phyloP scores from a whole-genome alignment of 2,113 vertebrate genomes.

The Ceratotherium simum region DNA sequence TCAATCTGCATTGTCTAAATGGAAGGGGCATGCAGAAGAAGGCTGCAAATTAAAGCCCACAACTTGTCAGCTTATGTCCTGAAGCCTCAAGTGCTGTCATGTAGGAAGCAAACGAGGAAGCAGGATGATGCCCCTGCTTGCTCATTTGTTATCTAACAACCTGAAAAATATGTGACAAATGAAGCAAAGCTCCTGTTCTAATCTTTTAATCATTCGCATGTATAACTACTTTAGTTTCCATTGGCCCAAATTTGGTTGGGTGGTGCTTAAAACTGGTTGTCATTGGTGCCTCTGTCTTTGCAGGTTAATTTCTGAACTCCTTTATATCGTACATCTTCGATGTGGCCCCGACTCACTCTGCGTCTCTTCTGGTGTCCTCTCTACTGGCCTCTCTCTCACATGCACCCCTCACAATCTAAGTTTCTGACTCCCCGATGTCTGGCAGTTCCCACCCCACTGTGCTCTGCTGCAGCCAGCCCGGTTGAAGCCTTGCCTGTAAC shows the following conservation, averaged over 20 bases:
- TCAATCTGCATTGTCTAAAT: not conserved
- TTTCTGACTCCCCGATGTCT: not conserved
- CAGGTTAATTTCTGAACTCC: not conserved
- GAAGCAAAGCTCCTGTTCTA: not conserved
- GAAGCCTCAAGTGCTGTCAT: not conserved
- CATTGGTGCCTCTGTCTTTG: not conserved
- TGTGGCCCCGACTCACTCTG: not conserved
- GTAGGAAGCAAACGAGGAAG: not conserved
- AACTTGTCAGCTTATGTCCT: not conserved
- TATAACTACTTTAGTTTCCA: not conserved
- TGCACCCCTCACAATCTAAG: not conserved
- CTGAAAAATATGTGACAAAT: not conserved
- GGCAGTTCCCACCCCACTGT: rapidly evolving
- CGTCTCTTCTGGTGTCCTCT: not conserved
- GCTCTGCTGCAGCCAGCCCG: not conserved
- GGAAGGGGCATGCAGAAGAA: not conserved
- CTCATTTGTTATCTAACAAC: not conserved
- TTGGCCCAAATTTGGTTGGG: not conserved
- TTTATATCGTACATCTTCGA: not conserved
- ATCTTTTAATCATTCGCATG: not conserved
- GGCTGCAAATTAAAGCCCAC: not conserved
- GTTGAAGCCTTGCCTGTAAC: not conserved
- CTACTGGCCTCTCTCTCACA: not conserved
- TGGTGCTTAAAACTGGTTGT: not conserved
- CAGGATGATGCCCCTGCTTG: not conserved